Evolutionary conservation across 2,888 invertebrate species (phyloP).

Genomic region (Pristionchus mayeri): DNA sequence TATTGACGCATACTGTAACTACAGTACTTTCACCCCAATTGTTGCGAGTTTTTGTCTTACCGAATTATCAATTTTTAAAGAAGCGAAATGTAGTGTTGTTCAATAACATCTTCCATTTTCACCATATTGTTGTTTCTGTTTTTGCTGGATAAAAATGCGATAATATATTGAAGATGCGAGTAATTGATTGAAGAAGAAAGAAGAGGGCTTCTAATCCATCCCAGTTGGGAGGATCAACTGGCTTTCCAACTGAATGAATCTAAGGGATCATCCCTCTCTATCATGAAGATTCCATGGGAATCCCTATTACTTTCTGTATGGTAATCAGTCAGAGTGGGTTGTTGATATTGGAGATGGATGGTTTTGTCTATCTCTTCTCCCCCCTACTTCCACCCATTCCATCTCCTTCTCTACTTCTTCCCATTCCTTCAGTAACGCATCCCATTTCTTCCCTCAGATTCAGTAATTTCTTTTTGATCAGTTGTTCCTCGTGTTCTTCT

Average conservation of each 20-base stretch:
- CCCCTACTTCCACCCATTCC: too few species aligned
- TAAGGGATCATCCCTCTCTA: background rate
- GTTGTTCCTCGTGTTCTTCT: too few species aligned
- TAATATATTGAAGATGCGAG: background rate
- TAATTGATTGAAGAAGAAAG: background rate
- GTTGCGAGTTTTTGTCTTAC: slow-evolving; percentile 14
- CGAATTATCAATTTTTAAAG: background rate
- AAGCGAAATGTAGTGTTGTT: background rate
- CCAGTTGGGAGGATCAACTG: too few species aligned
- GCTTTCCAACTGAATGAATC: too few species aligned
- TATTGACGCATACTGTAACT: slow-evolving; percentile 36
- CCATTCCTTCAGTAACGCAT: too few species aligned
- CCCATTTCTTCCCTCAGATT: too few species aligned
- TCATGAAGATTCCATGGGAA: background rate
- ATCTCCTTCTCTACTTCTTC: background rate
- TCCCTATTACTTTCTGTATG: too few species aligned
- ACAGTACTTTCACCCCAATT: slow-evolving; percentile 44
- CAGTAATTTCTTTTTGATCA: too few species aligned
- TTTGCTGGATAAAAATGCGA: slow-evolving; percentile 17
- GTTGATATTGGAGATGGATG: background rate
- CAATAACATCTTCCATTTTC: background rate
- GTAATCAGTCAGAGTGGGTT: slow-evolving; percentile 8
- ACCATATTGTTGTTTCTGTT: background rate
- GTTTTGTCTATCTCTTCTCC: background rate
- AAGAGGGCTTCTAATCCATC: slow-evolving; percentile 29